Percentiles rank a stretch among this genome's conserved stretches.
These are phyloP conservation scores for Chiridota heheva DNA, from an alignment of 35 echinoderm and acorn worm genomes.

Conservation along the genomic window DNA sequence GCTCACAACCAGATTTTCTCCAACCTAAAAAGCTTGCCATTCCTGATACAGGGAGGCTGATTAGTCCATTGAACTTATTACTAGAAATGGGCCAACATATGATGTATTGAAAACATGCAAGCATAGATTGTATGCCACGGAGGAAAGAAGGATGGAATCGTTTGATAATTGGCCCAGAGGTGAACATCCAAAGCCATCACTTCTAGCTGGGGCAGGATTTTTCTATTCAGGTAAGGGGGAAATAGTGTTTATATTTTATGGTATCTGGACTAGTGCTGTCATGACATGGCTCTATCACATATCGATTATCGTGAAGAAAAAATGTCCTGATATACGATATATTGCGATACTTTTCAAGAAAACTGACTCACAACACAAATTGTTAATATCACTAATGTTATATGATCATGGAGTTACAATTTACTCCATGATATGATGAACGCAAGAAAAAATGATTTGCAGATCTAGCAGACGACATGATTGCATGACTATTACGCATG, in stretches of 20 bases:
- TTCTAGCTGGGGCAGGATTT: slow-evolving; percentile 42
- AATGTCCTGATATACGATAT: no score
- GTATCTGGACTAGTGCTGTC: not conserved
- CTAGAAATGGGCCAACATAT: slow-evolving; percentile 8
- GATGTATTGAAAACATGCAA: slow-evolving; percentile 43
- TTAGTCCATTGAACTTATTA: slow-evolving; percentile 19
- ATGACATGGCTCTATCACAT: no score
- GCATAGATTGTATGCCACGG: slow-evolving; percentile 54
- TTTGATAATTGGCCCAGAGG: slow-evolving; percentile 37
- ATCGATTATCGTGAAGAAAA: no score
- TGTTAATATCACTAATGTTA: no score
- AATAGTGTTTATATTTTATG: not conserved
- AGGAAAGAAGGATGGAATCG: slow-evolving; percentile 57
- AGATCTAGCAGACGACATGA: no score
- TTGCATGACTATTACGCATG: no score
- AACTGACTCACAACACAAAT: no score
- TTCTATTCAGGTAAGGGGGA: slow-evolving; percentile 21
- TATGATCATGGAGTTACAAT: no score
- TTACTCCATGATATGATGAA: no score
- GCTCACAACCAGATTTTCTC: not conserved
- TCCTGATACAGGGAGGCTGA: slow-evolving; percentile 15
- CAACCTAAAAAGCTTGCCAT: slow-evolving; percentile 18
- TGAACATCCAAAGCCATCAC: slow-evolving; percentile 13
- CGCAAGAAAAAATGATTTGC: no score
- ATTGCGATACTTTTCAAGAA: no score